Evolutionary conservation across 2,113 vertebrate species (phyloP).

Genomic region (Salminus brasiliensis): DNA sequence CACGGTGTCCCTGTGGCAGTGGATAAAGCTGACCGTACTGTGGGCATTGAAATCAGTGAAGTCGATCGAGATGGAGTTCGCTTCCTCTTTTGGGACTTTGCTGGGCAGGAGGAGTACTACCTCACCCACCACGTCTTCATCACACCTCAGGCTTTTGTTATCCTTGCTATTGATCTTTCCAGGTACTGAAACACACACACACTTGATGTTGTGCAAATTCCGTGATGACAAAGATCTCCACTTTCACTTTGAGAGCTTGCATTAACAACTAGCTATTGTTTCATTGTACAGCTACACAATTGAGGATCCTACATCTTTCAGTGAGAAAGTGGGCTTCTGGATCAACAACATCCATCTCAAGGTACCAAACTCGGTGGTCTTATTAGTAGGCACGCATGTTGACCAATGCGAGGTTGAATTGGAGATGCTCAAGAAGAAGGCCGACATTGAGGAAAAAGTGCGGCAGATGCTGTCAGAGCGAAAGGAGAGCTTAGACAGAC

Average conservation of each 20-base stretch:
- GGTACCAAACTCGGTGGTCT: constrained; percentile 70
- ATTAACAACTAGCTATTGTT: background rate
- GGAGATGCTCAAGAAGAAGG: constrained; percentile 67
- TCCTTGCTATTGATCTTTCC: constrained; percentile 71
- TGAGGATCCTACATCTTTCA: constrained; percentile 56
- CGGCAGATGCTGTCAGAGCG: constrained; percentile 58
- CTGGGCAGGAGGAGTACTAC: constrained; percentile 78
- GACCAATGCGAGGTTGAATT: constrained; percentile 62
- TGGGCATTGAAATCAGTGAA: constrained; percentile 75
- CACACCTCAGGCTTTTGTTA: constrained; percentile 70
- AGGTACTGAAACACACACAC: constrained; percentile 62
- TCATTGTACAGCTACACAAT: constrained; percentile 65
- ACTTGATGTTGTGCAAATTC: background rate
- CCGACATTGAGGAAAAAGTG: constrained; percentile 62
- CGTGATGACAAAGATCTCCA: background rate
- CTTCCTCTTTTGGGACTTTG: constrained; percentile 78
- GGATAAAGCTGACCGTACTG: constrained; percentile 59
- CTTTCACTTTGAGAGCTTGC: background rate
- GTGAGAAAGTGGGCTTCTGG: constrained; percentile 73
- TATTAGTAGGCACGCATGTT: constrained; percentile 70
- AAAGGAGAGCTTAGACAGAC: constrained; percentile 58
- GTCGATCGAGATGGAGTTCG: constrained; percentile 63
- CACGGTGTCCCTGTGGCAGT: constrained; percentile 53
- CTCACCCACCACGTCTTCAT: constrained; percentile 76
- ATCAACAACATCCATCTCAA: constrained; percentile 73